Evolutionary conservation across 2,797 vertebrate genomes (phyloP).

Genomic region (Ctenochaetus hawaiiensis): DNA sequence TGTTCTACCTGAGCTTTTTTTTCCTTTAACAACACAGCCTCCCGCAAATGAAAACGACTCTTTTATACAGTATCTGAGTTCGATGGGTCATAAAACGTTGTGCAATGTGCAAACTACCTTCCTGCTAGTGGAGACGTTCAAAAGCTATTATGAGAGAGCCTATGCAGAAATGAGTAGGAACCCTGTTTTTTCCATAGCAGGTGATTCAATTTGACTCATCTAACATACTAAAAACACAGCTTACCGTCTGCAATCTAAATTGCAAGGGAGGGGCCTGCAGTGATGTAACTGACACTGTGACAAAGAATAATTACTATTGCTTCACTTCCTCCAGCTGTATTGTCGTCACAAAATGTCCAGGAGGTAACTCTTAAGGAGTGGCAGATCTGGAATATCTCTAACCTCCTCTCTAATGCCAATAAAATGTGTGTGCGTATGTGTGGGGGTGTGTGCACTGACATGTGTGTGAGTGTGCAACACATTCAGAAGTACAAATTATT

Average conservation of each 20-base stretch:
- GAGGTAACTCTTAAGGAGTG: conserved; percentile 68
- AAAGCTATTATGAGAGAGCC: conserved; percentile 11
- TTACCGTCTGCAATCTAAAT: conserved; percentile 2
- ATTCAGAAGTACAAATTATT: conserved; percentile 32
- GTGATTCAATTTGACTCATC: conserved; percentile 58
- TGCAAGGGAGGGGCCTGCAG: conserved; percentile 31
- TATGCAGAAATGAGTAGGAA: conserved; percentile 1
- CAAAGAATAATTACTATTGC: conserved; percentile 72
- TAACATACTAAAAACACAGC: conserved; percentile 1
- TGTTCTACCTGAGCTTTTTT: neutral
- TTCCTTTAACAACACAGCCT: conserved; percentile 6
- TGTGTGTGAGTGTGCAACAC: conserved; percentile 32
- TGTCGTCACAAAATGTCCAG: conserved; percentile 69
- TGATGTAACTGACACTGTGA: conserved; percentile 68
- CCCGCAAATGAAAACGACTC: neutral
- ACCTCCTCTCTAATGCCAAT: neutral
- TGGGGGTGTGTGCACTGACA: conserved; percentile 15
- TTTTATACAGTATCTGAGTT: conserved; percentile 1
- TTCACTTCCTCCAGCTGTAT: conserved; percentile 72
- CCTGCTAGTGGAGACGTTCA: neutral
- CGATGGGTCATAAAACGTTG: conserved; percentile 23
- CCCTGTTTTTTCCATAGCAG: conserved; percentile 2
- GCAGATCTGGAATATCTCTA: conserved; percentile 51
- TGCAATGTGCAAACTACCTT: conserved; percentile 19
- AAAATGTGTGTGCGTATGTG: conserved; percentile 2